A percentile compares a stretch with the other conserved stretches of the same genome.
Evolutionary conservation across 2,888 invertebrate genomes (phyloP).

Genomic region (Nemapogon koenigi): DNA sequence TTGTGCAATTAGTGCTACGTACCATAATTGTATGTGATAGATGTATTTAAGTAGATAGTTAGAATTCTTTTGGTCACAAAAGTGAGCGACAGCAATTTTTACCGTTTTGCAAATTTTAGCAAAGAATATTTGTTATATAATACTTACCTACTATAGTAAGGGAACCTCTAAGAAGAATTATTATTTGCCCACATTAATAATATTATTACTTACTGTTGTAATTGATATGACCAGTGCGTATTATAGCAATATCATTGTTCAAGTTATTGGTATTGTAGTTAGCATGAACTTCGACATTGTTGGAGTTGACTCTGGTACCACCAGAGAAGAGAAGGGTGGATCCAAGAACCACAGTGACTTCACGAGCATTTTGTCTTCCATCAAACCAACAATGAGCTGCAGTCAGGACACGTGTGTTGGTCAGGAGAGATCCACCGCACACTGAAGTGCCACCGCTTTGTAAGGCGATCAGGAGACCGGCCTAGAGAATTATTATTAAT

Average conservation of each 20-base stretch:
- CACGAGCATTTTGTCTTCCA: slow-evolving; percentile 21
- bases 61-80: no score
- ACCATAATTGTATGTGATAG: no score
- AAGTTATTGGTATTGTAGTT: slow-evolving; percentile 20
- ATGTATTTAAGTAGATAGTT: no score
- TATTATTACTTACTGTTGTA: slow-evolving; percentile 20
- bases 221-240: slow-evolving; percentile 16
- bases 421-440: slow-evolving; percentile 21
- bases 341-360: slow-evolving; percentile 31
- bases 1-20: no score
- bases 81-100: no score
- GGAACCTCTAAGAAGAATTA: no score
- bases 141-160: no score
- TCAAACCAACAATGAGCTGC: slow-evolving; percentile 24
- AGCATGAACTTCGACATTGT: slow-evolving; percentile 21
- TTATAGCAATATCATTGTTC: slow-evolving; percentile 26
- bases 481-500: slow-evolving; percentile 14
- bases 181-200: no score
- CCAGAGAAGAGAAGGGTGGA: slow-evolving; percentile 22
- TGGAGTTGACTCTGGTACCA: slow-evolving; percentile 19
- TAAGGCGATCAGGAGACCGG: slow-evolving; percentile 20
- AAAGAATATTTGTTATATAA: no score
- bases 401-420: slow-evolving; percentile 19
- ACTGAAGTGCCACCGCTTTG: slow-evolving; percentile 16
- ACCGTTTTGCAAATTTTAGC: no score